Evolutionary conservation across 2,797 vertebrate species (phyloP).

Genomic region (Eidolon dupreanum): DNA sequence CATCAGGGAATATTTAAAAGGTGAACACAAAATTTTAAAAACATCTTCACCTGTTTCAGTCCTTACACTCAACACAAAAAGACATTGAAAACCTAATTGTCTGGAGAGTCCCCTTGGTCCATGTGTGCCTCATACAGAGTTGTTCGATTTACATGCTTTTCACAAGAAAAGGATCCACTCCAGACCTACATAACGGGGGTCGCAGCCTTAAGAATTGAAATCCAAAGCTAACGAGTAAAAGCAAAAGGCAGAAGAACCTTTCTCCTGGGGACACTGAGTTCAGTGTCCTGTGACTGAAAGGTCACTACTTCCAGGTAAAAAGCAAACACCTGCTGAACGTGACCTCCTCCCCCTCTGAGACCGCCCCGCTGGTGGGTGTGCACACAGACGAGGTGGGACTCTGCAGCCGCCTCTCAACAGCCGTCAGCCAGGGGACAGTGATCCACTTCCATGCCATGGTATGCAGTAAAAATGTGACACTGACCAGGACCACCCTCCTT

Average conservation of each 20-base stretch:
- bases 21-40: background rate
- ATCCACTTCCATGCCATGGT: background rate
- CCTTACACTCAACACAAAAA: constrained; percentile 27
- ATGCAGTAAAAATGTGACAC: background rate
- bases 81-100: background rate
- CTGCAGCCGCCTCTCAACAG: background rate
- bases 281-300: background rate
- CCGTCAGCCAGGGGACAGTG: background rate
- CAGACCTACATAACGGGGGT: background rate
- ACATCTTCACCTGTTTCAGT: background rate
- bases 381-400: background rate
- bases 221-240: background rate
- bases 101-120: background rate
- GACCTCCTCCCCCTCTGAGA: background rate
- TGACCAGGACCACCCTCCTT: background rate
- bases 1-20: background rate
- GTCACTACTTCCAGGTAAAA: constrained; percentile 10
- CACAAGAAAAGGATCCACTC: background rate
- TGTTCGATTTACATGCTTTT: background rate
- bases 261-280: background rate
- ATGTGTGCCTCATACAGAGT: background rate
- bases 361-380: background rate
- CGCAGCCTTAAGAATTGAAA: background rate
- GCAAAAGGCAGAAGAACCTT: background rate
- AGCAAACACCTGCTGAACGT: background rate